Base-by-base conservation (phyloP, 1,140 invertebrate genomes). In the Trissolcus basalis region DNA sequence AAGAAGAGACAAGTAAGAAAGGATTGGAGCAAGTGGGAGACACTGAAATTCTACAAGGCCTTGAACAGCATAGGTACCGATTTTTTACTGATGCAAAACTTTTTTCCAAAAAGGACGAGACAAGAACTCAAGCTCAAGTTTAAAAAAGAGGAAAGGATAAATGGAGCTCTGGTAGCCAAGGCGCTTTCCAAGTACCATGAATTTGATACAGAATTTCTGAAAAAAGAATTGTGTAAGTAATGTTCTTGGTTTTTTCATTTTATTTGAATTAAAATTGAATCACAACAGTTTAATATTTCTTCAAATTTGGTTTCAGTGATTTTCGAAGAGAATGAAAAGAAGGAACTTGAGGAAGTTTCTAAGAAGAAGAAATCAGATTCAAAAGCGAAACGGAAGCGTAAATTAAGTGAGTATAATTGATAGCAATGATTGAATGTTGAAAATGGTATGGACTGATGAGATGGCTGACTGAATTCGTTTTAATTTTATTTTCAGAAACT, bases 41-140 rank as follows among this genome's bases (percentile, higher is more conserved):
- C 96, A 0, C 87, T 95, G 1, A 92, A 92, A 71, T 98, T 98
- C 86, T 98, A 96, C 85, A 91, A 92, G 81, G 95, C 95, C n/a
- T 87, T 98, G 10, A 95, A 94, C 78, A 93, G 91, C 9, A 90
- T 97, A 54, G 96, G 96, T 0, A 96, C 96, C 0, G 96, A 97
- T 88, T 97, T 98, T 85, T 92, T 94, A 0, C 82, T 97, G 11
- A 97, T 98, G 95, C 89, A 92, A 55, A 90, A 91, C 50, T 87
- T 96, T n/a, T 96, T 97, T 86, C 93, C 93, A 0, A 91, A 92
- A 48, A 90, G 96, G 56, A 92, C 91, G 0, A 87, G 96, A 4
- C 86, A 91, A 43, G 95, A 97, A 81, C 86, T 98, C 0, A 97
- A 97, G 85, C 86, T 94, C 9, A 97, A 93, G 80, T 93, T 91